These are phyloP conservation scores for Aleiodes leptofemur DNA, from an alignment of 2,888 invertebrate species.

Conservation along the genomic window DNA sequence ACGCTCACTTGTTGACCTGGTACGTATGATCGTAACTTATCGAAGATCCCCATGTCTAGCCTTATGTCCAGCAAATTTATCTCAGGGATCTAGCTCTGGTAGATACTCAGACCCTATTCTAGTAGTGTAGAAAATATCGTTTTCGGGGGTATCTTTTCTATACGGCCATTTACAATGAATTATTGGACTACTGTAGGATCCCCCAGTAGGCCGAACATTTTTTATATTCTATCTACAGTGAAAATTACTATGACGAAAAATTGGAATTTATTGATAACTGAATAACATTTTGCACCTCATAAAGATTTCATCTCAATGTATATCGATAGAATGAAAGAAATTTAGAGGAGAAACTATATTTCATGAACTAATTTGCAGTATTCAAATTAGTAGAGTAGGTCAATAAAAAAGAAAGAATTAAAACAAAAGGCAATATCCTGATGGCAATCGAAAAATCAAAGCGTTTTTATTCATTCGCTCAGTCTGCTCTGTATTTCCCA, in stretches of 20 bases:
- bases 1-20: constrained; percentile 70
- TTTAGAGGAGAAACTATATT: not conserved
- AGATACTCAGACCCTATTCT: constrained; percentile 27
- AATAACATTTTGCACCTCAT: not conserved
- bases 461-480: constrained; percentile 11
- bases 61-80: constrained; percentile 47
- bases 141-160: constrained; percentile 13
- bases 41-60: constrained; percentile 39
- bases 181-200: constrained; percentile 27
- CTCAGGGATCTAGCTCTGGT: constrained; percentile 38
- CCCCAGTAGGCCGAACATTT: constrained; percentile 13
- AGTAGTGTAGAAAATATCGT: constrained; percentile 42
- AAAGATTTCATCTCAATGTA: not conserved
- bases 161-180: constrained; percentile 37
- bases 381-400: not conserved
- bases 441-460: not conserved
- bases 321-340: not conserved
- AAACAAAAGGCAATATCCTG: not conserved
- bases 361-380: constrained; percentile 15
- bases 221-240: not conserved
- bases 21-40: constrained; percentile 50
- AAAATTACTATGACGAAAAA: constrained; percentile 17
- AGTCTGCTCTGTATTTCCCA: not conserved
- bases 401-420: not conserved
- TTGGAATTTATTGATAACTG: constrained; percentile 20